A percentile compares a stretch with the other conserved stretches of the same genome.
Conservation (phyloP, 2,797 vertebrate genomes). For the Scolopax rusticola region DNA sequence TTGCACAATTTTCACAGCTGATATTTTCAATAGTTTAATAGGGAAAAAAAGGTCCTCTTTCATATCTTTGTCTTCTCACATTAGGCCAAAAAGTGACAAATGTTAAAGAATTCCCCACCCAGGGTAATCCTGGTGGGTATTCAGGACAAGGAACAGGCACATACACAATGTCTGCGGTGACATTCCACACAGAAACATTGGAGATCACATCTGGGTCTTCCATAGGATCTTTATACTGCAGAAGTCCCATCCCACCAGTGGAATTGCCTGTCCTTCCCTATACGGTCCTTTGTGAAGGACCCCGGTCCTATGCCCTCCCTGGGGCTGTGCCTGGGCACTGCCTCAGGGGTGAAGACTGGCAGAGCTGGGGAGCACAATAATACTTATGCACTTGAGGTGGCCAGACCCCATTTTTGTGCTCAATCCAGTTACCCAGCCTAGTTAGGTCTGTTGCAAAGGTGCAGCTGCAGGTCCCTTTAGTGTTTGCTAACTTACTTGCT, state of each 20-base stretch:
- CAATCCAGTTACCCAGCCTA: neutral
- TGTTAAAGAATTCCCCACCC: neutral
- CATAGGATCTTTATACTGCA: neutral
- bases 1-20: neutral
- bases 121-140: rapidly evolving
- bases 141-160: neutral
- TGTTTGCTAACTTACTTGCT: neutral
- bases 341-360: neutral
- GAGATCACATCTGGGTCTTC: neutral
- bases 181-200: neutral
- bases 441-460: neutral
- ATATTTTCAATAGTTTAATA: neutral
- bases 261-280: neutral
- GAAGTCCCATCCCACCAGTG: neutral
- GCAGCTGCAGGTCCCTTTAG: neutral
- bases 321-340: neutral
- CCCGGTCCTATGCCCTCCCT: neutral
- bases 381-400: neutral
- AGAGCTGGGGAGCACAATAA: neutral
- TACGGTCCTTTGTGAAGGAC: neutral
- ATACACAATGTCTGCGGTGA: neutral
- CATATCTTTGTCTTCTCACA: neutral
- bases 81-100: neutral
- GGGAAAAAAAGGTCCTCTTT: neutral
- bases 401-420: neutral